These are phyloP conservation scores for Caenorhabditis tropicalis DNA, from an alignment of 1,140 invertebrate genomes.

Conservation along the genomic window DNA sequence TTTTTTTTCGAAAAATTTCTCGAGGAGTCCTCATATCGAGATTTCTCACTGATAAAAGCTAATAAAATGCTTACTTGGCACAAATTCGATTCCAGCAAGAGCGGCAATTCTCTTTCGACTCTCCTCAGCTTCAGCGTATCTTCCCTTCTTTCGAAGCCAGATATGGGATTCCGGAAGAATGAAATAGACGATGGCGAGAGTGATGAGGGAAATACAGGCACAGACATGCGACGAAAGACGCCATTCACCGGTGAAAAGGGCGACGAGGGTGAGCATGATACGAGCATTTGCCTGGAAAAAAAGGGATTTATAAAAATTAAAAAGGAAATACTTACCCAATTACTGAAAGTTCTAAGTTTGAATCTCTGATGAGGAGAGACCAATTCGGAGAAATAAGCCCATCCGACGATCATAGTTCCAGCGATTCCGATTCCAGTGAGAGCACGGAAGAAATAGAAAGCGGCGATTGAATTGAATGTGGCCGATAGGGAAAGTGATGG, in stretches of 20 bases:
- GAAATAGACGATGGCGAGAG: constrained; percentile 40
- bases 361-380: constrained; percentile 50
- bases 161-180: constrained; percentile 51
- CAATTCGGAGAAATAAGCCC: constrained; percentile 50
- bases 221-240: constrained; percentile 47
- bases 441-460: constrained; percentile 44
- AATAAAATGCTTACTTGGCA: constrained; percentile 26
- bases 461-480: constrained; percentile 42
- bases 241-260: constrained; percentile 52
- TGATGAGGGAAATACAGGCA: constrained; percentile 46
- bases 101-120: constrained; percentile 45
- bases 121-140: constrained; percentile 42
- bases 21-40: no score
- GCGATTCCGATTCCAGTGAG: constrained; percentile 52
- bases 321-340: constrained; percentile 41
- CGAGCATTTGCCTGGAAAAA: constrained; percentile 46
- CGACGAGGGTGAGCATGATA: constrained; percentile 50
- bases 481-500: constrained; percentile 35
- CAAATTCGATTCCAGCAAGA: constrained; percentile 46
- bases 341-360: constrained; percentile 52
- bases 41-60: no score
- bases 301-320: no score
- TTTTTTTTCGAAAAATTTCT: no score
- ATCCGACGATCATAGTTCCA: constrained; percentile 54
- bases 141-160: constrained; percentile 48